Conservation (phyloP, 2,113 vertebrate genomes). For the Scartelaos histophorus region DNA sequence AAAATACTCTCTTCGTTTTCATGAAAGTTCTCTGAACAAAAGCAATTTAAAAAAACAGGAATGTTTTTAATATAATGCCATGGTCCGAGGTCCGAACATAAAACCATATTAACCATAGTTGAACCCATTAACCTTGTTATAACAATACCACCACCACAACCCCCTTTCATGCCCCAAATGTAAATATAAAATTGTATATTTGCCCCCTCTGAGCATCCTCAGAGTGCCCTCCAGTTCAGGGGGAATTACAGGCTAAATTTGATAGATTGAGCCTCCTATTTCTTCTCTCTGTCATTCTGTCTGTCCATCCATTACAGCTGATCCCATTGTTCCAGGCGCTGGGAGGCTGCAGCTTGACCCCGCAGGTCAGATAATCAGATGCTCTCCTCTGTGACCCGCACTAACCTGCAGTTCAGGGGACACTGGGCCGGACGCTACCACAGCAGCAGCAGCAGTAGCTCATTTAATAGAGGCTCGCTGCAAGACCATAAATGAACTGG, state of each 20-base stretch:
- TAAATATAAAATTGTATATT: conserved; percentile 3
- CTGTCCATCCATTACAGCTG: conserved; percentile 59
- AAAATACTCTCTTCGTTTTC: not conserved
- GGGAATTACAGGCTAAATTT: conserved; percentile 30
- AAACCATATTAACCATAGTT: not conserved
- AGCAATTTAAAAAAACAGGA: not conserved
- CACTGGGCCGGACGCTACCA: conserved; percentile 25
- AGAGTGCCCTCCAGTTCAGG: conserved; percentile 9
- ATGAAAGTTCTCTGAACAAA: no score
- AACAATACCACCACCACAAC: not conserved
- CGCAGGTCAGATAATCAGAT: conserved; percentile 70
- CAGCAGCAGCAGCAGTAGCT: conserved; percentile 10
- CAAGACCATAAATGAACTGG: conserved; percentile 18
- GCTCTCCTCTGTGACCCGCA: conserved; percentile 59
- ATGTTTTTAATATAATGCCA: not conserved
- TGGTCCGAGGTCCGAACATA: no score
- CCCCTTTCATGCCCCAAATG: not conserved
- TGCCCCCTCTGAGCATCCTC: conserved; percentile 12
- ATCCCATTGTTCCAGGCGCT: conserved; percentile 64
- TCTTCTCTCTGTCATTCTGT: conserved; percentile 43
- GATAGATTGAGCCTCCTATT: conserved; percentile 33
- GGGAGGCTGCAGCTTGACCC: conserved; percentile 55
- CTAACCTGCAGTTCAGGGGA: conserved; percentile 56
- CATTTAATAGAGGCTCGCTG: conserved; percentile 17
- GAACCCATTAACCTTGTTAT: not conserved